phyloP scores from a whole-genome alignment of 2,113 vertebrate species.

The Theropithecus gelada region DNA sequence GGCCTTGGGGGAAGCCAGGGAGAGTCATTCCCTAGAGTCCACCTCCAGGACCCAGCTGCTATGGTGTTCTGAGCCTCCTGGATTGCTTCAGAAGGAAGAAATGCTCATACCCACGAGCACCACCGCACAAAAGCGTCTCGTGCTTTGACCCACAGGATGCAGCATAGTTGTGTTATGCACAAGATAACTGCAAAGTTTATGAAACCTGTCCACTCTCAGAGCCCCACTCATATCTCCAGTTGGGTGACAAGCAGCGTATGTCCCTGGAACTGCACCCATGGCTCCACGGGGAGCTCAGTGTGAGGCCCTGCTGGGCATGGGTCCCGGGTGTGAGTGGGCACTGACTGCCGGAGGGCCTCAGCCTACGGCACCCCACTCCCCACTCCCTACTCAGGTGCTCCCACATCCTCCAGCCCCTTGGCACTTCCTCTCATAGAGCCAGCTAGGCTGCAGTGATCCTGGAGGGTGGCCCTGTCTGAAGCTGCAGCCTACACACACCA shows the following conservation, averaged over 20 bases:
- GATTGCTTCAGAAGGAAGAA: neutral
- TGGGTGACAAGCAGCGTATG: neutral
- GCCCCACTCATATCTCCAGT: rapidly evolving
- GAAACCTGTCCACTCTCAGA: neutral
- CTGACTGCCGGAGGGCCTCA: rapidly evolving
- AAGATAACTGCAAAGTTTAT: neutral
- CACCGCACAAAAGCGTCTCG: rapidly evolving
- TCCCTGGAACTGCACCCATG: neutral
- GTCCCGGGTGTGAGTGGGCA: neutral
- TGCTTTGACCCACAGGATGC: neutral
- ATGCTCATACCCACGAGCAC: too few species aligned
- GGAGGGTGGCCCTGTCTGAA: too few species aligned
- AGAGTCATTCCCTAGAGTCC: neutral
- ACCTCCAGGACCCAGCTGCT: neutral
- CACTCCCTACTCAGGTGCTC: neutral
- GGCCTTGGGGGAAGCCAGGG: neutral
- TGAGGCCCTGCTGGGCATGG: neutral
- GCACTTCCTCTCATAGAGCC: rapidly evolving
- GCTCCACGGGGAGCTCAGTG: rapidly evolving
- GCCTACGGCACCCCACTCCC: neutral
- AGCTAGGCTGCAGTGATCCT: neutral
- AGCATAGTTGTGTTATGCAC: neutral
- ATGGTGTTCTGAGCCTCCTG: neutral
- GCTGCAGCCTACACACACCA: neutral
- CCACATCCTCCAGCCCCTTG: neutral